These are phyloP conservation scores for Zenarchopterus dispar DNA, from an alignment of 2,797 vertebrate species.

Conservation along the genomic window DNA sequence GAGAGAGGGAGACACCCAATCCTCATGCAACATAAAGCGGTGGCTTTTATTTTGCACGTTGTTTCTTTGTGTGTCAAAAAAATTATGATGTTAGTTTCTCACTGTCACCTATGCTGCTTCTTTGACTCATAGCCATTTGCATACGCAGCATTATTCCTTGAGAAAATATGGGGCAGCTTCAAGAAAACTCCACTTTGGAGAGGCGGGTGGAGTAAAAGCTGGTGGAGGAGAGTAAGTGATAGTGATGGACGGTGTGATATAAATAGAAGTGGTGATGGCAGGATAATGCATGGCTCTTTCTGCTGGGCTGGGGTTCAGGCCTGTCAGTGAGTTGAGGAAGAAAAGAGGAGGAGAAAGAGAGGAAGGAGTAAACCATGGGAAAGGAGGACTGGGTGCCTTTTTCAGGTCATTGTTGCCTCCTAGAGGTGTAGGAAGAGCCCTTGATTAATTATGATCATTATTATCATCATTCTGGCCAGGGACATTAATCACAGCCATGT, in stretches of 20 bases:
- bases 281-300: slow-evolving; percentile 87
- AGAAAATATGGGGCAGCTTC: slow-evolving; percentile 86
- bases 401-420: slow-evolving; percentile 82
- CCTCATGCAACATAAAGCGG: slow-evolving; percentile 59
- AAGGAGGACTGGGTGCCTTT: slow-evolving; percentile 76
- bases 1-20: slow-evolving; percentile 43
- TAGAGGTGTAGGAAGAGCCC: slow-evolving; percentile 81
- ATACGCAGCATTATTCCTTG: slow-evolving; percentile 72
- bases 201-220: slow-evolving; percentile 61
- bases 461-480: slow-evolving; percentile 78
- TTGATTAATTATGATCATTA: slow-evolving; percentile 87
- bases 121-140: slow-evolving; percentile 79
- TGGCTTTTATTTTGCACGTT: slow-evolving; percentile 69
- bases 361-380: slow-evolving; percentile 28
- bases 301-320: slow-evolving; percentile 80
- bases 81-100: slow-evolving; percentile 77
- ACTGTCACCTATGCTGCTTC: slow-evolving; percentile 69
- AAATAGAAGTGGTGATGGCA: slow-evolving; percentile 87
- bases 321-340: slow-evolving; percentile 81
- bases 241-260: slow-evolving; percentile 88
- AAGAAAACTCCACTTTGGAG: slow-evolving; percentile 82
- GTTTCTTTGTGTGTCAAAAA: slow-evolving; percentile 60
- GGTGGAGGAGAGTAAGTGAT: slow-evolving; percentile 84
- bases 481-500: slow-evolving; percentile 80
- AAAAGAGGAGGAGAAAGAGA: slow-evolving; percentile 55